A percentile compares a stretch with the other conserved stretches of the same genome.
Evolutionary conservation across 2,797 vertebrate genomes (phyloP).

Genomic region (Lophotriccus pileatus): DNA sequence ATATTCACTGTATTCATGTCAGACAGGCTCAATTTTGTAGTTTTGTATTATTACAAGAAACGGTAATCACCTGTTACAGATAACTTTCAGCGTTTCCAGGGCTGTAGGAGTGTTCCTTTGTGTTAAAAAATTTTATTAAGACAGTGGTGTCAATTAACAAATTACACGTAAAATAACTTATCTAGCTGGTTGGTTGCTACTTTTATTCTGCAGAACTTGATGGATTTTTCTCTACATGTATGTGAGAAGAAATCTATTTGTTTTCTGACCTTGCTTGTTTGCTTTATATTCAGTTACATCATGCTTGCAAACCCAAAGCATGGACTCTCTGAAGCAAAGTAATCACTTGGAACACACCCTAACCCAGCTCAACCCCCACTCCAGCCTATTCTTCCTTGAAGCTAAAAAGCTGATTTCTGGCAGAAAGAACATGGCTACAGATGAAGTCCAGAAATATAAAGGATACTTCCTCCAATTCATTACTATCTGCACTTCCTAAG

Average conservation of each 20-base stretch:
- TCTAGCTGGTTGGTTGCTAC: neutral
- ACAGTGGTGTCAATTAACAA: neutral
- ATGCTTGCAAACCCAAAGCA: neutral
- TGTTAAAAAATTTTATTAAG: neutral
- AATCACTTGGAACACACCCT: neutral
- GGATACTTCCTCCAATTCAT: conserved; percentile 5
- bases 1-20: neutral
- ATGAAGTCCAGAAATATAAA: neutral
- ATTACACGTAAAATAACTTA: neutral
- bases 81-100: neutral
- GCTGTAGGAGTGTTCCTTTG: neutral
- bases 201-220: neutral
- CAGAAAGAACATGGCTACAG: neutral
- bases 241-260: neutral
- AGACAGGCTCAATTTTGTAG: neutral
- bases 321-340: neutral
- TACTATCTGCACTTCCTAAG: neutral
- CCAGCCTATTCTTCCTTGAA: neutral
- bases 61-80: neutral
- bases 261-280: neutral
- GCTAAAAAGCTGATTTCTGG: neutral
- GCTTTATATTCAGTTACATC: neutral
- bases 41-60: neutral
- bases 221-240: neutral
- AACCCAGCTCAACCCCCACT: neutral